Percentiles rank a stretch among this genome's conserved stretches.
Conservation (phyloP, 2,888 invertebrate species). For the Poecilus cupreus region DNA sequence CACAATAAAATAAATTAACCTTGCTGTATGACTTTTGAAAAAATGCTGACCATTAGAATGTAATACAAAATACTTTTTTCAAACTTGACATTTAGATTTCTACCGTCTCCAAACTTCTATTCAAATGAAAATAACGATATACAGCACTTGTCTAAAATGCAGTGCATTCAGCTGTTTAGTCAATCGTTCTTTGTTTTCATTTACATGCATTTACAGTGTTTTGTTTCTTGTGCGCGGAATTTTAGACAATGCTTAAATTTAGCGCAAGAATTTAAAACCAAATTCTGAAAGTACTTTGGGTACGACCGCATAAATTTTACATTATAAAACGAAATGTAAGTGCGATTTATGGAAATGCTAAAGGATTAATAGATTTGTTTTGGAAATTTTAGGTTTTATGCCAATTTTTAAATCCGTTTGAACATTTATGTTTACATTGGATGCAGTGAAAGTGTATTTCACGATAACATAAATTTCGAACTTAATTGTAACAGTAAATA, state of each 20-base stretch:
- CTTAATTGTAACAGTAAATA: no score
- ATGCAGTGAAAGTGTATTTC: no score
- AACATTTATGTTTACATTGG: no score
- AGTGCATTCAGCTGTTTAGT: constrained; percentile 6
- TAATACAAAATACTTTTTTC: not conserved
- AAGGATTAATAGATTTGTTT: constrained; percentile 29
- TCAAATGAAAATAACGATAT: constrained; percentile 22
- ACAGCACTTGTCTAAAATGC: not conserved
- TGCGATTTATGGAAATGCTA: constrained; percentile 15
- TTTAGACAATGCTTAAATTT: constrained; percentile 30
- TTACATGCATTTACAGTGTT: constrained; percentile 4
- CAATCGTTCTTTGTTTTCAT: constrained; percentile 24
- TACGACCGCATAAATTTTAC: constrained; percentile 11
- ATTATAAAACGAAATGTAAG: constrained; percentile 4
- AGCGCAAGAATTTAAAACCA: constrained; percentile 33
- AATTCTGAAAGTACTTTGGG: not conserved
- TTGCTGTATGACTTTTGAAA: no score
- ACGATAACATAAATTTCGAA: no score
- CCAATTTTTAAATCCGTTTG: not conserved
- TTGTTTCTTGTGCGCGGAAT: not conserved
- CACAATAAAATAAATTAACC: no score
- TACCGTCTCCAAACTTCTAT: not conserved
- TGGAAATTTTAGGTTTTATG: not conserved
- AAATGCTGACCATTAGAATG: not conserved
- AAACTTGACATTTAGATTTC: not conserved